Evolutionary conservation across 2,113 vertebrate genomes (phyloP).

Genomic region (Echinops telfairi): DNA sequence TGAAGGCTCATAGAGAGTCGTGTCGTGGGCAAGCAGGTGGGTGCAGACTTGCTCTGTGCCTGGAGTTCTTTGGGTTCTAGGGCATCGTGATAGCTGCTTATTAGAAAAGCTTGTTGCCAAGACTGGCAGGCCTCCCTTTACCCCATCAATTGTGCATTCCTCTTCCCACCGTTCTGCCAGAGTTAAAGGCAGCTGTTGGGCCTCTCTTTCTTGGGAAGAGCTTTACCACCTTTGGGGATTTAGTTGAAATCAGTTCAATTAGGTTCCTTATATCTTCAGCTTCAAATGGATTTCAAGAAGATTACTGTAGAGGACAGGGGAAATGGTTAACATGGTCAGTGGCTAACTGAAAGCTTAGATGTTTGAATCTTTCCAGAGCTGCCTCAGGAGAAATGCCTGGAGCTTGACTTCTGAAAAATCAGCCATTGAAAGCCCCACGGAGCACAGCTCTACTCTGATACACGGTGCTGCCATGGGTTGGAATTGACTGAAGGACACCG

Average conservation of each 20-base stretch:
- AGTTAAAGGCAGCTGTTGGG: background rate
- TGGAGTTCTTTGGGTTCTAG: background rate
- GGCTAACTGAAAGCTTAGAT: background rate
- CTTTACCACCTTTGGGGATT: background rate
- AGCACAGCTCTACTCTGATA: background rate
- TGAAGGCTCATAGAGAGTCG: background rate
- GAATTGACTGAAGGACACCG: background rate
- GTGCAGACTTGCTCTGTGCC: background rate
- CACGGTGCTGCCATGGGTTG: background rate
- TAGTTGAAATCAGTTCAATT: constrained; percentile 9
- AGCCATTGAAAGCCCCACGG: background rate
- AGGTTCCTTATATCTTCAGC: background rate
- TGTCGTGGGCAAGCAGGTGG: background rate
- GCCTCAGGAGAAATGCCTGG: background rate
- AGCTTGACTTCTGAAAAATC: background rate
- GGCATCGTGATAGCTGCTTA: background rate
- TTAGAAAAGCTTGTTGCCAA: background rate
- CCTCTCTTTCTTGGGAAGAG: background rate
- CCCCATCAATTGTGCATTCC: background rate
- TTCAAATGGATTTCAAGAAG: background rate
- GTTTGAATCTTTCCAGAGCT: background rate
- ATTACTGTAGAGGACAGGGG: background rate
- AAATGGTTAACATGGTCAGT: background rate
- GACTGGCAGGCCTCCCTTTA: background rate
- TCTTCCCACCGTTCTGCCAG: background rate